phyloP scores from a whole-genome alignment of 1,140 invertebrate species.

The Zophobas morio region DNA sequence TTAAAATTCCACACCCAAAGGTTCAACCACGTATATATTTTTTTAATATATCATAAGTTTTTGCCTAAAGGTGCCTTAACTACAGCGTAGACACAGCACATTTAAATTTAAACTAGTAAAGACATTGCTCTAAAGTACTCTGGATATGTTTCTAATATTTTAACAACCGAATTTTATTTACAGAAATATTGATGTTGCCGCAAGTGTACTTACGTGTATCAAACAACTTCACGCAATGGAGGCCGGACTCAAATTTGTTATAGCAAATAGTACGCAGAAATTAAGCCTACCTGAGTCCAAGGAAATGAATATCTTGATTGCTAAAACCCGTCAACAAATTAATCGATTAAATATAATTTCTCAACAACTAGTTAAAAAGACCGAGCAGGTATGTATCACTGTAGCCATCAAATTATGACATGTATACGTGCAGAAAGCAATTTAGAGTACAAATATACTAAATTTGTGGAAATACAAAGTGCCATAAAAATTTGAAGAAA shows the following conservation, averaged over 20 bases:
- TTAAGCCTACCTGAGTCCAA: not conserved
- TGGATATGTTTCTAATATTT: not conserved
- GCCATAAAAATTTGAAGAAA: too few relatives aligned
- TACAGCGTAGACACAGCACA: too few relatives aligned
- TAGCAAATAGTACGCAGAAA: conserved; percentile 26
- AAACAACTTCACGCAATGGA: conserved; percentile 62
- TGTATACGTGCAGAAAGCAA: too few relatives aligned
- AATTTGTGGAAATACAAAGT: too few relatives aligned
- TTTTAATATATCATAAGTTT: too few relatives aligned
- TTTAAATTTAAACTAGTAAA: too few relatives aligned
- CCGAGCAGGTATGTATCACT: conserved; percentile 11
- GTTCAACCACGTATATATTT: too few relatives aligned
- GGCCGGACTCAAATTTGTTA: conserved; percentile 59
- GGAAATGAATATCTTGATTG: conserved; percentile 2
- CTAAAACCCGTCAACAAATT: conserved; percentile 11
- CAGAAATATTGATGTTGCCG: conserved; percentile 61
- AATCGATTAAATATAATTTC: not conserved
- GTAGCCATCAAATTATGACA: not conserved
- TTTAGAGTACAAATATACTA: too few relatives aligned
- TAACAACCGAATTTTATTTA: conserved; percentile 33
- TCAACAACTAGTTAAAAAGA: conserved; percentile 1
- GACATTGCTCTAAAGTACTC: too few relatives aligned
- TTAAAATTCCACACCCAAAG: too few relatives aligned
- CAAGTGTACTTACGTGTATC: conserved; percentile 55
- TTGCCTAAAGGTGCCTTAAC: too few relatives aligned